Conservation (phyloP, 2,113 vertebrate species). For the Delphinapterus leucas region DNA sequence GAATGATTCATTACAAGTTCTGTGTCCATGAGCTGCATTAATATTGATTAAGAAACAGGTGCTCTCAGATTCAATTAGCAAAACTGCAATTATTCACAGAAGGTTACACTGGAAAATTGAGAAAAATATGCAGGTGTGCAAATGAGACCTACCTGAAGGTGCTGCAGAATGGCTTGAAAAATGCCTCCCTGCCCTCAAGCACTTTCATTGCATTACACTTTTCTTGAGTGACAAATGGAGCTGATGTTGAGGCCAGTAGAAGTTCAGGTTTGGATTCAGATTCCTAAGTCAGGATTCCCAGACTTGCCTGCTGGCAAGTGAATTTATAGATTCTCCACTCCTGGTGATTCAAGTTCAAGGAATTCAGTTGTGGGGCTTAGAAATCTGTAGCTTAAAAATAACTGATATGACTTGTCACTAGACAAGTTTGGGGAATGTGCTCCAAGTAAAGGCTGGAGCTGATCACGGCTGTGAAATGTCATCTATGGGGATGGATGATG, state of each 20-base stretch:
- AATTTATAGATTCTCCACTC: neutral
- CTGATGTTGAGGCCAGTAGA: neutral
- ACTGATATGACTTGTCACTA: neutral
- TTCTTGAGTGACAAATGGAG: neutral
- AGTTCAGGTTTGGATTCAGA: neutral
- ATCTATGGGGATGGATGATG: neutral
- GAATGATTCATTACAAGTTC: constrained; percentile 69
- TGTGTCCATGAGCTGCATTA: constrained; percentile 54
- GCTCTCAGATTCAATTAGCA: constrained; percentile 72
- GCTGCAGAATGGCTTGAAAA: neutral
- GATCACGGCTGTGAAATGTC: neutral
- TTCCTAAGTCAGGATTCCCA: neutral
- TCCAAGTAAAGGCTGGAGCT: neutral
- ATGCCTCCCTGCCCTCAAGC: neutral
- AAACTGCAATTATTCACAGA: constrained; percentile 71
- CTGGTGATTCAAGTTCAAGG: neutral
- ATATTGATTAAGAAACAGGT: constrained; percentile 78
- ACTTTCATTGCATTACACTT: neutral
- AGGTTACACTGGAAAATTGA: constrained; percentile 43
- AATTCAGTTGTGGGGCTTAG: neutral
- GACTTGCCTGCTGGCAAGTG: neutral
- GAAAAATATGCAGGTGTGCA: constrained; percentile 62
- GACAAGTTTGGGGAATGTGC: neutral
- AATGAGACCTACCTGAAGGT: constrained; percentile 20
- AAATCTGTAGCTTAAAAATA: neutral